These are phyloP conservation scores for Hirtodrosophila alboralis DNA, from an alignment of 2,888 invertebrate species.

Conservation along the genomic window DNA sequence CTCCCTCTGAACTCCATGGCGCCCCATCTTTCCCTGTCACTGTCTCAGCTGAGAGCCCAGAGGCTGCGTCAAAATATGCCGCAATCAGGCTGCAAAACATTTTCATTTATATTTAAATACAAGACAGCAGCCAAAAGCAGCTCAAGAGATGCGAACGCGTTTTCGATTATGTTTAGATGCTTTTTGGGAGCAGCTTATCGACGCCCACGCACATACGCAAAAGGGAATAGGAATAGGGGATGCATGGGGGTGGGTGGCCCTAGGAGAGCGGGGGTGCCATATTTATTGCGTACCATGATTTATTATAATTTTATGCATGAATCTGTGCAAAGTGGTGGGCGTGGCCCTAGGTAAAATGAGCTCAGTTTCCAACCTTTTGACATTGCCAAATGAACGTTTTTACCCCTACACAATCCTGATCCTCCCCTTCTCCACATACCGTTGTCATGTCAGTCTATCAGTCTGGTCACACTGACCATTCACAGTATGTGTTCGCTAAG, in stretches of 20 bases:
- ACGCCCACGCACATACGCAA: constrained; percentile 63
- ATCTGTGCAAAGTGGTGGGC: constrained; percentile 59
- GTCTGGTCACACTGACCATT: constrained; percentile 20
- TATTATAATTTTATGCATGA: constrained; percentile 78
- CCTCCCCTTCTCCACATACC: background rate
- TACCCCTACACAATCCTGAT: background rate
- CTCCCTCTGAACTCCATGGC: background rate
- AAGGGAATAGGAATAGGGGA: background rate
- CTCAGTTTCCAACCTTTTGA: constrained; percentile 53
- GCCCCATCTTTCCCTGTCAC: constrained; percentile 18
- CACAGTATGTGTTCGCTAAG: background rate
- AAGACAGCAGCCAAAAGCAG: constrained; percentile 36
- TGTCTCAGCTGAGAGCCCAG: constrained; percentile 52
- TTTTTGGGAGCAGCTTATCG: constrained; percentile 68
- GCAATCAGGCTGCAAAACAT: constrained; percentile 79
- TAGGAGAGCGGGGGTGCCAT: constrained; percentile 58
- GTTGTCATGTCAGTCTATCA: constrained; percentile 22
- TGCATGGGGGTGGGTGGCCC: background rate
- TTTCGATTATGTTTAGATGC: constrained; percentile 78
- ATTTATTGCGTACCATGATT: constrained; percentile 75
- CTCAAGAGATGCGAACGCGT: constrained; percentile 57
- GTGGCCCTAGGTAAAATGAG: constrained; percentile 58
- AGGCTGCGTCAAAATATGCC: constrained; percentile 78
- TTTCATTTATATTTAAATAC: constrained; percentile 77
- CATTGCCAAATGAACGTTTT: constrained; percentile 40